A percentile compares a stretch with the other conserved stretches of the same genome.
Conservation (phyloP, 2,113 vertebrate genomes). For the Gnathonemus longibarbis region DNA sequence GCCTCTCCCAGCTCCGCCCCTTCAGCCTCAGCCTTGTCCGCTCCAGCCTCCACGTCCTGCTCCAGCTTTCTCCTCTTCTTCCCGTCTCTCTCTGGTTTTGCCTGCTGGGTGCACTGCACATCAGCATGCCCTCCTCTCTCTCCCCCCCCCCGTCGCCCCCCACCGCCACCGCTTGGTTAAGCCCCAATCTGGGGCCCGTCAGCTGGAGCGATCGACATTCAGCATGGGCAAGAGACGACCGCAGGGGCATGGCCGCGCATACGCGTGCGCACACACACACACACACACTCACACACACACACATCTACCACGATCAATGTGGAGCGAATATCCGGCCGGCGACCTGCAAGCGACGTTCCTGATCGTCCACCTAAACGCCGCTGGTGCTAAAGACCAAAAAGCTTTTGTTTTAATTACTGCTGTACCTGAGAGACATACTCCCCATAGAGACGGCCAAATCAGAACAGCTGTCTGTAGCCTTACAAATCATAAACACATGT, state of each 20-base stretch:
- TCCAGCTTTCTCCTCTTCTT: conserved; percentile 65
- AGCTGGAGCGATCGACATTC: background rate
- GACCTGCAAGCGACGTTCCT: background rate
- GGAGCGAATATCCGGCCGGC: background rate
- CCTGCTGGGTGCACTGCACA: conserved; percentile 41
- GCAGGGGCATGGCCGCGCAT: background rate
- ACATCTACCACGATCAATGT: background rate
- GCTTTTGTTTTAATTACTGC: background rate
- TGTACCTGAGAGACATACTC: background rate
- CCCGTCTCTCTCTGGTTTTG: conserved; percentile 48
- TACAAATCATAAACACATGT: background rate
- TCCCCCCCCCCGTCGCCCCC: background rate
- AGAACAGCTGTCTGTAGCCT: background rate
- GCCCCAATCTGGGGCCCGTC: background rate
- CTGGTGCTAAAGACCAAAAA: background rate
- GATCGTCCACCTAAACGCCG: background rate
- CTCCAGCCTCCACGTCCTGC: conserved; percentile 60
- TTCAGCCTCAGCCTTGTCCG: conserved; percentile 46
- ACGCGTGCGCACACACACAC: background rate
- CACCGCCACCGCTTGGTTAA: no score
- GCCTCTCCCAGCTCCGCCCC: conserved; percentile 28
- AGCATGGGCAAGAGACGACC: no score
- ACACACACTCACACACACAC: background rate
- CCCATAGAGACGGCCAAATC: no score
- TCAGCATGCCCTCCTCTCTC: background rate